phyloP scores from a whole-genome alignment of 2,797 vertebrate genomes.

The Oceanodroma leucorhoa region DNA sequence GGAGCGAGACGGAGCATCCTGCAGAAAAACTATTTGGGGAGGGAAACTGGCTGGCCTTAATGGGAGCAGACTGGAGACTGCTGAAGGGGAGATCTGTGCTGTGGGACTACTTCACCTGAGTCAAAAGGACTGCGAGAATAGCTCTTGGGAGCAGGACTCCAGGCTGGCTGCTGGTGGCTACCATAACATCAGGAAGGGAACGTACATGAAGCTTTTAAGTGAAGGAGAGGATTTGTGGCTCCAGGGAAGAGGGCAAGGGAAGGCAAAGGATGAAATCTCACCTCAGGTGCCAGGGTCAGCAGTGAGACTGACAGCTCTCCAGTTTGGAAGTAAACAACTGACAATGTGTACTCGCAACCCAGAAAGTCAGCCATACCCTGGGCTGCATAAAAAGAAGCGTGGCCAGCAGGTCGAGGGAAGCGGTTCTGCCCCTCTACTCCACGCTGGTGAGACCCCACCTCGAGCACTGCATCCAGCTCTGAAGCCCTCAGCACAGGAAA shows the following conservation, averaged over 20 bases:
- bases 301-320: not conserved
- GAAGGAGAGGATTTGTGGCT: not conserved
- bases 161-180: not conserved
- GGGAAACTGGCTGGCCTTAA: not conserved
- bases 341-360: not conserved
- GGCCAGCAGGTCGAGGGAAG: not conserved
- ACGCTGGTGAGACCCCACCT: not conserved
- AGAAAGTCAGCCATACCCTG: not conserved
- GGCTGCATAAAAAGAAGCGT: rapidly evolving
- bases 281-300: not conserved
- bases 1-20: not conserved
- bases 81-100: not conserved
- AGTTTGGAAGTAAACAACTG: not conserved
- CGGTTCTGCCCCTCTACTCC: not conserved
- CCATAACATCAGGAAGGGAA: not conserved
- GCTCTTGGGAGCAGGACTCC: not conserved
- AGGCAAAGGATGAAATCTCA: not conserved
- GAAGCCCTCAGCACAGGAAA: not conserved
- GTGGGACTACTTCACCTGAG: not conserved
- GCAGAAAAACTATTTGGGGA: not conserved
- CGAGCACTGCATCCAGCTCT: not conserved
- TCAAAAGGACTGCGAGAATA: not conserved
- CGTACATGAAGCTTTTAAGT: not conserved
- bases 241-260: not conserved
- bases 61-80: not conserved